Base-by-base conservation (phyloP, 2,888 invertebrate genomes). In the Hybos culiciformis region DNA sequence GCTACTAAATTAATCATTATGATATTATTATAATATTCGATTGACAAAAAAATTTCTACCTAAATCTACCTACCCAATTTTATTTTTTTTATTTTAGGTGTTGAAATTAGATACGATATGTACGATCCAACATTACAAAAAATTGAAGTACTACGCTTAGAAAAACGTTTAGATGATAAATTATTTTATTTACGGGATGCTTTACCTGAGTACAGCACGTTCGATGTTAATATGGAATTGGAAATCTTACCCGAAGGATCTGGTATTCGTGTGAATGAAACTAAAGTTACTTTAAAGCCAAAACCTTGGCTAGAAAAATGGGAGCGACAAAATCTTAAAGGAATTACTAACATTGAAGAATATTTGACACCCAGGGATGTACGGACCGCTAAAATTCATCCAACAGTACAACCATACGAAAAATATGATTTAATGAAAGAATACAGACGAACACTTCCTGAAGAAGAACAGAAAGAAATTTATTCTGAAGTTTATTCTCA, bases 371-470 rank as follows among this genome's bases (percentile, higher is more conserved):
- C 70, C 17, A 76, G 73, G 50, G 68, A 67, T 54, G 55, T 57
- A 11, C 59, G 71, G 41, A 59, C 72, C 24, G 74, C 71, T 34
- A 81, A 72, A 50, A n/a, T n/a, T n/a, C n/a, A n/a, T n/a, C n/a
- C n/a, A n/a, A n/a, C n/a, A n/a, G n/a, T n/a, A n/a, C 83, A 71
- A 50, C 87, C 88, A 0, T 87, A 84, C 78, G 86, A 86, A 59
- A 83, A 90, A 70, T 88, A 80, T 66, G 96, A 97, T 67, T 69
- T 97, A 41, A 93, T 97, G 92, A 85, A 85, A 62, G 74, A 81
- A 46, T 96, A 96, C 63, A 82, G 93, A 75, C 70, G 73, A 62
- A 83, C 86, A 2, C 84, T 93, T 54, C 83, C 91, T 9, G 82
- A 83, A 53, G 91, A 91, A 61, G 92, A 94, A 46, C 87, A 91